Evolutionary conservation across 2,888 invertebrate species (phyloP), one percentile per base, ranked within the genome.

Genomic region (Sympetrum striolatum): DNA sequence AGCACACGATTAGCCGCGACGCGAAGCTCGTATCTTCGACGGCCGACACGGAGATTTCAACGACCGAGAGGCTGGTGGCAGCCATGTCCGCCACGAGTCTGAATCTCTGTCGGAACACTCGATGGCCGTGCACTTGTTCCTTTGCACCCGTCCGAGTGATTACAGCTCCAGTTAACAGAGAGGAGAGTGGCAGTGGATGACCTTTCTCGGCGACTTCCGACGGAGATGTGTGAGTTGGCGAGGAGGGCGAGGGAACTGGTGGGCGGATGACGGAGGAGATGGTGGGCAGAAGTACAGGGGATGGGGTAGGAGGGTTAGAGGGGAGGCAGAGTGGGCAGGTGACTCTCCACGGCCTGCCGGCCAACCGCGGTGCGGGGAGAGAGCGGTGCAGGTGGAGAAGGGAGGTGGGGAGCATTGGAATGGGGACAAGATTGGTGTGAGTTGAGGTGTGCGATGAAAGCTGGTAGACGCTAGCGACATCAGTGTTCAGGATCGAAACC

Each of bases 151-250:
- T 73, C n/a, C 10, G n/a, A 25, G 48, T 53, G 53, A 53, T 73
- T 73, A 25, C 15, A 31, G 25, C 73, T 73, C 73, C 73, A 53
- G 73, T 31, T 73, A 12, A 31, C 73, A 53, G 73, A 73, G 73
- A 31, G 31, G 73, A 73, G 73, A n/a, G 12, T 73, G 86, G 60
- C 22, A 22, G 64, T 22, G 15, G 58, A 60, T 86, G 86, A 86
- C 86, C 86, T 86, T 86, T 86, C 86, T 37, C 86, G 86, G 86
- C 58, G 60, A 60, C 86, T 86, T 39, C 86, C 86, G 86, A 86
- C 35, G 86, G 86, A 86, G 86, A 58, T 86, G 60, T 86, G 86
- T 86, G 86, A 86, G 86, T 86, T 86, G 86, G 86, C 86, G 86
- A 86, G 60, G 86, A 44, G 44, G 44, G 44, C 44, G 44, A 44